These are phyloP conservation scores for Lasioglossum malachurum DNA, from an alignment of 2,888 invertebrate species.

Conservation along the genomic window DNA sequence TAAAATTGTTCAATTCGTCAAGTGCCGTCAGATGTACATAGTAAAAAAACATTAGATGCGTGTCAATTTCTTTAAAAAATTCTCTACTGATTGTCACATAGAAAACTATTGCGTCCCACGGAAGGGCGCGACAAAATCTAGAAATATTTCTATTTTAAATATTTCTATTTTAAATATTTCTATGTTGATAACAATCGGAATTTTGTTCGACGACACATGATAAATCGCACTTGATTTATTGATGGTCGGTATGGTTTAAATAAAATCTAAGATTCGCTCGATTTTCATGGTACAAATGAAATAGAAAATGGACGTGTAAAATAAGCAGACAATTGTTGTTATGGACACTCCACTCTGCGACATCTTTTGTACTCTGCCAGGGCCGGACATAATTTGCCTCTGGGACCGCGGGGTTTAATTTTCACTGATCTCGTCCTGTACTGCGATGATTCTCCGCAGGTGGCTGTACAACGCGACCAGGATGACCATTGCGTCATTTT, in stretches of 20 bases:
- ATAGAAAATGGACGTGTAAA: slow-evolving; percentile 46
- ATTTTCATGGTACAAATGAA: slow-evolving; percentile 18
- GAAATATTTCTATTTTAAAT: not conserved
- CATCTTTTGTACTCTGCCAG: slow-evolving; percentile 80
- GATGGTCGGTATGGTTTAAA: slow-evolving; percentile 16
- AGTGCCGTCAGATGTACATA: slow-evolving; percentile 6
- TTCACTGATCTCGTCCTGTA: slow-evolving; percentile 89
- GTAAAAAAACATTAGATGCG: not conserved
- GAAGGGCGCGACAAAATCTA: not conserved
- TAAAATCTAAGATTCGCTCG: slow-evolving; percentile 4
- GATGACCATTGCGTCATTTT: slow-evolving; percentile 88
- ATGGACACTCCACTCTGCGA: slow-evolving; percentile 59
- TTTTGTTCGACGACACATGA: slow-evolving; percentile 1
- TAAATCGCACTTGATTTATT: slow-evolving; percentile 33
- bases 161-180: slow-evolving; percentile 9
- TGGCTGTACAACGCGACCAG: slow-evolving; percentile 95
- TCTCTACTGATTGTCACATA: slow-evolving; percentile 42
- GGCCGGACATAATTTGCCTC: slow-evolving; percentile 81
- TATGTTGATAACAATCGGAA: not conserved
- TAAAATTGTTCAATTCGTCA: slow-evolving; percentile 24
- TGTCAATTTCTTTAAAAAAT: not conserved
- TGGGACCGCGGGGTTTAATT: slow-evolving; percentile 79
- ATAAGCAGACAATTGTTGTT: slow-evolving; percentile 30
- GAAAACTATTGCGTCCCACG: not conserved
- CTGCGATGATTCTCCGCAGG: slow-evolving; percentile 92